Percentiles rank a stretch among this genome's conserved stretches.
phyloP scores from a whole-genome alignment of 35 echinoderm and acorn worm genomes.

The Anneissia japonica region DNA sequence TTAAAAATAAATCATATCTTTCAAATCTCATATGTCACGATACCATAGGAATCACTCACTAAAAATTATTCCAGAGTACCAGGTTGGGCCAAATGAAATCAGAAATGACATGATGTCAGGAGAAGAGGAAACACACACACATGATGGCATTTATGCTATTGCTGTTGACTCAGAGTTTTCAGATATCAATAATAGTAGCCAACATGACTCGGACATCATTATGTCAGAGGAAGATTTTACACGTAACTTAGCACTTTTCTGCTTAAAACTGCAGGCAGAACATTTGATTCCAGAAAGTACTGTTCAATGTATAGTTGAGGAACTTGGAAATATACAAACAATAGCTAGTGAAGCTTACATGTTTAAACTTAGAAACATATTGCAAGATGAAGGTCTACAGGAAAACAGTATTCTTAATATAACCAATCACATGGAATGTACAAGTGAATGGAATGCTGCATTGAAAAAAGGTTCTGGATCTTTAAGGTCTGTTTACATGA shows the following conservation, averaged over 20 bases:
- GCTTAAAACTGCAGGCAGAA: conserved; percentile 19
- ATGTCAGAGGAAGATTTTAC: neutral
- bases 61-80: neutral
- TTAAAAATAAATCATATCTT: conserved; percentile 1
- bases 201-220: neutral
- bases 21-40: conserved; percentile 16
- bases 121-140: neutral
- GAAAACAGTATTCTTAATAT: neutral
- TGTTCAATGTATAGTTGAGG: conserved; percentile 12
- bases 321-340: conserved; percentile 2
- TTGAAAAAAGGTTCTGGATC: neutral
- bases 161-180: neutral
- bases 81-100: neutral
- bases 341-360: neutral
- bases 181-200: neutral
- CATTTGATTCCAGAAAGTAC: conserved; percentile 14
- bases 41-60: neutral
- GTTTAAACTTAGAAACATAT: neutral
- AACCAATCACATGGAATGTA: neutral
- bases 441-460: neutral
- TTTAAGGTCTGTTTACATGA: conserved; percentile 1
- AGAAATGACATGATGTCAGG: neutral
- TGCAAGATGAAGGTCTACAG: neutral
- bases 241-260: conserved; percentile 20
- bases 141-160: neutral